Evolutionary conservation across 2,888 invertebrate genomes (phyloP).

Genomic region (Brachyptera putata): DNA sequence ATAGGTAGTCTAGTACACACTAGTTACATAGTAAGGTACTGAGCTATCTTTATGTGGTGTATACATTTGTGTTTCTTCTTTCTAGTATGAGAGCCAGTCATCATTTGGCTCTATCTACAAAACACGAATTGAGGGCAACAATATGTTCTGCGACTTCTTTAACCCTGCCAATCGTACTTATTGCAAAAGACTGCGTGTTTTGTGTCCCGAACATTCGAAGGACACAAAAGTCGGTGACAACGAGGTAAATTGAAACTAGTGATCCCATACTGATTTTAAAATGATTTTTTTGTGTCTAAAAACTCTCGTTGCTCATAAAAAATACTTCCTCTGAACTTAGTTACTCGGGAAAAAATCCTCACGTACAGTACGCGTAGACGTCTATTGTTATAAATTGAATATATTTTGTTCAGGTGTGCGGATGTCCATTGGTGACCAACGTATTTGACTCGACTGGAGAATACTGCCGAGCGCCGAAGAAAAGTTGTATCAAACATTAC

Average conservation of each 20-base stretch:
- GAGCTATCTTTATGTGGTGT: no score
- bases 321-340: no score
- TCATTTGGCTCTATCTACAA: constrained; percentile 94
- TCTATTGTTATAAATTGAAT: neutral
- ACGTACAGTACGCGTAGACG: no score
- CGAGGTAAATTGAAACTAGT: constrained; percentile 55
- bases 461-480: constrained; percentile 84
- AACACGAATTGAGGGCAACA: constrained; percentile 89
- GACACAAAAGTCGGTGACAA: constrained; percentile 82
- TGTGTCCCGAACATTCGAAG: constrained; percentile 97
- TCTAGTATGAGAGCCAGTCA: constrained; percentile 88
- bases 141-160: constrained; percentile 97
- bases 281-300: neutral
- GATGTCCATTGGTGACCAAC: constrained; percentile 81
- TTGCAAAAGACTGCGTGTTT: constrained; percentile 89
- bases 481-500: constrained; percentile 85
- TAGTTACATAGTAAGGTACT: no score
- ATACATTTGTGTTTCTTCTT: constrained; percentile 34
- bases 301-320: no score
- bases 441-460: constrained; percentile 81
- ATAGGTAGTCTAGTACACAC: no score
- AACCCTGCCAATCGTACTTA: constrained; percentile 86
- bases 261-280: neutral
- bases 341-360: no score
- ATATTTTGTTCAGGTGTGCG: constrained; percentile 63